Conservation (phyloP, 2,113 vertebrate species). For the Etia nguti region DNA sequence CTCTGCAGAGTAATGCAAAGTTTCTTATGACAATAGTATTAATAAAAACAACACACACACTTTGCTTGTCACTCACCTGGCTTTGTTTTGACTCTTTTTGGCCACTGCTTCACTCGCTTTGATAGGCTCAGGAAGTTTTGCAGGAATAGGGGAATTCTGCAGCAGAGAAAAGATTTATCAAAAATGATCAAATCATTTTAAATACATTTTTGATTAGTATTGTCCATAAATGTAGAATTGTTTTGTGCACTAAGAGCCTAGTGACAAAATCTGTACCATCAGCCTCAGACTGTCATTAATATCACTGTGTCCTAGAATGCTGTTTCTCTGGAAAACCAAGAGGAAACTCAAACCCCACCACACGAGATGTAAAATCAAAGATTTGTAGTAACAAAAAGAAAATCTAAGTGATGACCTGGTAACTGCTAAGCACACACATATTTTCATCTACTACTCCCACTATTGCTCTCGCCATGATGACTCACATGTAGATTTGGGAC, state of each 20-base stretch:
- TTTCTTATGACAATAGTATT: not conserved
- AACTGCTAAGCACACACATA: not conserved
- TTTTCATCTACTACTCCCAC: not conserved
- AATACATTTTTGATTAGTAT: not conserved
- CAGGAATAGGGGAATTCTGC: conserved; percentile 86
- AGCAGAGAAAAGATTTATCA: conserved; percentile 1
- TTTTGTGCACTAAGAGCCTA: not conserved
- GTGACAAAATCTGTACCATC: not conserved
- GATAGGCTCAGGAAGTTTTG: conserved; percentile 93
- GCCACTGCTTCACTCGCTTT: conserved; percentile 94
- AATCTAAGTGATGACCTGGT: not conserved
- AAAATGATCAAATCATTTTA: not conserved
- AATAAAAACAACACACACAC: not conserved
- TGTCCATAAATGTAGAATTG: not conserved
- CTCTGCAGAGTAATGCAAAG: not conserved
- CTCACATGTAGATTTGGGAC: conserved; percentile 89
- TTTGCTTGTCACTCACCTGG: conserved; percentile 77
- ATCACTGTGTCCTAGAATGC: not conserved
- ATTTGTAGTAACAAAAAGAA: not conserved
- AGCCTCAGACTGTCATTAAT: not conserved
- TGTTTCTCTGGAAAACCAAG: not conserved
- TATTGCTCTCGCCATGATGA: not conserved
- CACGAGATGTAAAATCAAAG: not conserved
- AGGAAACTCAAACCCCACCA: not conserved
- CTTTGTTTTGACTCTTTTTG: conserved; percentile 96